Evolutionary conservation across 2,888 invertebrate species (phyloP), one percentile per base, ranked within the genome.

Genomic region (Acanthosepion lycidas): DNA sequence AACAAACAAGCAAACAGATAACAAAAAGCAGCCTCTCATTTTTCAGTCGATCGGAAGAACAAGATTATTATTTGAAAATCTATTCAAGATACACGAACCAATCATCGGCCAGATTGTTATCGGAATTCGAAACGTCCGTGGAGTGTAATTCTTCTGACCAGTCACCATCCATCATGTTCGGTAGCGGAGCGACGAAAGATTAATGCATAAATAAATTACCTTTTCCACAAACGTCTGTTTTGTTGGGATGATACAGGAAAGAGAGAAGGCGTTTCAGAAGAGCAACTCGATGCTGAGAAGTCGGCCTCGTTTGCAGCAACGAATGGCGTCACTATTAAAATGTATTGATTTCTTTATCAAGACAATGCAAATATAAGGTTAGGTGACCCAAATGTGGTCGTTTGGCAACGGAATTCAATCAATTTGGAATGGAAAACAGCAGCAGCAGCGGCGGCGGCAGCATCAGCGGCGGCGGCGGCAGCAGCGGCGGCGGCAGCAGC

Each of bases 401-500:
- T 78, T 78, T 78, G 78, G 78, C 78, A 78, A 78, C 33, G 33
- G 78, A 78, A 78, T 78, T 78, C 78, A 78, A 33, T 78, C 78
- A 78, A n/a, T 78, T 78, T 78, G n/a, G 78, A 78, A n/a, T 78
- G n/a, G 78, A 78, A 53, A 78, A 33, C 78, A 78, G n/a, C 78
- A 78, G 78, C 78, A 78, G 78, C 28, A 28, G 78, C n/a, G 18
- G 78, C 28, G 18, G 78, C 18, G 78, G 78, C 8, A 4, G 78
- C 8, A 5, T 15, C 12, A 18, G 78, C 15, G 4, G 78, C 0
- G 18, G 78, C 3, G n/a, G 78, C 28, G 28, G n/a, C 28, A 8
- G 6, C 12, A 0, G 78, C 1, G 8, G n/a, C 28, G n/a, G 12
- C 3, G 8, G 3, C 9, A 26, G 28, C 2, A 9, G n/a, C 8